phyloP scores from a whole-genome alignment of 2,113 vertebrate genomes.

The Procapra przewalskii region DNA sequence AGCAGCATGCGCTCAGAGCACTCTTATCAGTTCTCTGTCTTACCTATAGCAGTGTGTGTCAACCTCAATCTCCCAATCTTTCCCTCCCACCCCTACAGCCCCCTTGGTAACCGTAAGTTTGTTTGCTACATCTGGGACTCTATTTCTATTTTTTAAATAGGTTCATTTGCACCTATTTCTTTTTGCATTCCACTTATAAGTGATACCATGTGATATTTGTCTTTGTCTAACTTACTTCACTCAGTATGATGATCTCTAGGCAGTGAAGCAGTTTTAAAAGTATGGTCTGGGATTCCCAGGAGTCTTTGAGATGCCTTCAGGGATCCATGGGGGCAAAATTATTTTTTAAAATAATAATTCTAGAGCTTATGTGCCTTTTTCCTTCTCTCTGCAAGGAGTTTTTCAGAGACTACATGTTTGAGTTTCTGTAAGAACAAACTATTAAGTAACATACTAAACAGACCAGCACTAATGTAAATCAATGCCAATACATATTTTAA shows the following conservation, averaged over 20 bases:
- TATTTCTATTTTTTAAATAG: not conserved
- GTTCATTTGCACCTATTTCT: not conserved
- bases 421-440: not conserved
- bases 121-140: not conserved
- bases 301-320: not conserved
- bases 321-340: not conserved
- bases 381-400: not conserved
- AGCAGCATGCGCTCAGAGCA: not conserved
- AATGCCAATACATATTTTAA: not conserved
- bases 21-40: not conserved
- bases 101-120: not conserved
- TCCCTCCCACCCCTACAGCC: accelerated
- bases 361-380: not conserved
- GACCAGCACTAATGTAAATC: not conserved
- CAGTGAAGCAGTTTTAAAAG: not conserved
- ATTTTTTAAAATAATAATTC: not conserved
- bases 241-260: not conserved
- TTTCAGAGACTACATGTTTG: not conserved
- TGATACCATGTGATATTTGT: not conserved
- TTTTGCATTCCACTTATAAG: not conserved
- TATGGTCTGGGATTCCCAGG: no score
- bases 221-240: not conserved
- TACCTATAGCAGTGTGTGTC: not conserved
- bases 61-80: not conserved
- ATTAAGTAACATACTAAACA: not conserved